Evolutionary conservation across 2,113 vertebrate genomes (phyloP).

Genomic region (Indri indri): DNA sequence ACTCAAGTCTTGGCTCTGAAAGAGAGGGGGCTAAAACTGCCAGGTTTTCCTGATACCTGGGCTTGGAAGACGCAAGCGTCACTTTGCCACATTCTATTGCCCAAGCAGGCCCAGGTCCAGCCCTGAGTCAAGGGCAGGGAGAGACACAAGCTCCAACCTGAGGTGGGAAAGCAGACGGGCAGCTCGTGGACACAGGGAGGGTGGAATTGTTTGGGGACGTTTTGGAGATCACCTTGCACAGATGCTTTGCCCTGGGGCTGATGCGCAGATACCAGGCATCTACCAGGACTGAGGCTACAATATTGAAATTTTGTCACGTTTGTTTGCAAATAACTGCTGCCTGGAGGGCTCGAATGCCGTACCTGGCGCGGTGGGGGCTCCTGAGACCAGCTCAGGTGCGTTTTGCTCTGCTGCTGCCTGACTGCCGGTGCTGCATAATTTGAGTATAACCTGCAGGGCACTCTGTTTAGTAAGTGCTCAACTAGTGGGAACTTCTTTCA

Average conservation of each 20-base stretch:
- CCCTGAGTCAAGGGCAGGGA: rapidly evolving
- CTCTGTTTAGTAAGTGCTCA: background rate
- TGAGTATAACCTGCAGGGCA: background rate
- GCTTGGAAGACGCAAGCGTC: rapidly evolving
- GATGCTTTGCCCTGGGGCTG: background rate
- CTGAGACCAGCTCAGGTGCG: background rate
- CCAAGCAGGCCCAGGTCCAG: background rate
- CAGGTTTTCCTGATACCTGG: background rate
- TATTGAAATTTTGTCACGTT: background rate
- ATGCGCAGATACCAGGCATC: background rate
- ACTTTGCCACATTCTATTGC: no score
- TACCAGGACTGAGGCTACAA: background rate
- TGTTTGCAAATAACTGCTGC: background rate
- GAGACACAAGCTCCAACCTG: no score
- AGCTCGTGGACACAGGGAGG: background rate
- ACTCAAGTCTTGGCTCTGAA: background rate
- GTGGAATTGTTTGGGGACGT: background rate
- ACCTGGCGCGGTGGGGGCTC: rapidly evolving
- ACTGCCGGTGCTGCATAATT: background rate
- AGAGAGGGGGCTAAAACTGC: background rate
- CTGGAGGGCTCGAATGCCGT: rapidly evolving
- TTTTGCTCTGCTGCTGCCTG: background rate
- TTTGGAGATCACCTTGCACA: background rate
- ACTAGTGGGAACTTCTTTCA: background rate
- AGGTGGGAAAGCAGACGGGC: rapidly evolving